phyloP scores from a whole-genome alignment of 2,797 vertebrate genomes.

The Poecilia wingei region DNA sequence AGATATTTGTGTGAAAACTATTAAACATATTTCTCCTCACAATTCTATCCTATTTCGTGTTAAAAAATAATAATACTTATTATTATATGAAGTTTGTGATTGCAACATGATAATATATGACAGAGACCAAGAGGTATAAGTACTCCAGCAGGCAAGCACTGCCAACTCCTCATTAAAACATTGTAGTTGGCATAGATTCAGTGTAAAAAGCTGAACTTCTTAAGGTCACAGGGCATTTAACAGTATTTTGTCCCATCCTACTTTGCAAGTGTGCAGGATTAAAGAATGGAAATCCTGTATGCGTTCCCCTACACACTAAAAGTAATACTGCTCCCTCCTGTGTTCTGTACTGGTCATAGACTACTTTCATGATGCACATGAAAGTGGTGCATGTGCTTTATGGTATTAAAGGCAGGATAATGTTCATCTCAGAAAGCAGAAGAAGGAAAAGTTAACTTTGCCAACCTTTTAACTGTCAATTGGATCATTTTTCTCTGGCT shows the following conservation, averaged over 20 bases:
- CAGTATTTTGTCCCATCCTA: background rate
- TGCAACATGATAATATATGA: background rate
- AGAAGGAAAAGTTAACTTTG: background rate
- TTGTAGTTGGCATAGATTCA: background rate
- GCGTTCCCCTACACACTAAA: background rate
- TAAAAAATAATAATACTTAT: background rate
- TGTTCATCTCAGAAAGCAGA: background rate
- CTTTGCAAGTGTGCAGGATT: background rate
- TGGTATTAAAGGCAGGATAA: background rate
- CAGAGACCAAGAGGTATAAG: background rate
- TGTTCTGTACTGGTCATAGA: background rate
- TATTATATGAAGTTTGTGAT: background rate
- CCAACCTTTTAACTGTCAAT: background rate
- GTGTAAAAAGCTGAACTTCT: background rate
- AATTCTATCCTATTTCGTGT: background rate
- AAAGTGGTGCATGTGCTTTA: background rate
- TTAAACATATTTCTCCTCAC: background rate
- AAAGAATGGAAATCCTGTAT: background rate
- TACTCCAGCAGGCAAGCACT: background rate
- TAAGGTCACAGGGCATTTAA: background rate
- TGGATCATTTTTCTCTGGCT: background rate
- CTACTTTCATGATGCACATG: background rate
- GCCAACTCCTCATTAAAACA: background rate
- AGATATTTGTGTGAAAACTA: background rate
- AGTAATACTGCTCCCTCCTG: slow-evolving; percentile 2